A percentile compares a stretch with the other conserved stretches of the same genome.
These are phyloP conservation scores for Protodeltote pygarga DNA, from an alignment of 2,888 invertebrate species.

Conservation along the genomic window DNA sequence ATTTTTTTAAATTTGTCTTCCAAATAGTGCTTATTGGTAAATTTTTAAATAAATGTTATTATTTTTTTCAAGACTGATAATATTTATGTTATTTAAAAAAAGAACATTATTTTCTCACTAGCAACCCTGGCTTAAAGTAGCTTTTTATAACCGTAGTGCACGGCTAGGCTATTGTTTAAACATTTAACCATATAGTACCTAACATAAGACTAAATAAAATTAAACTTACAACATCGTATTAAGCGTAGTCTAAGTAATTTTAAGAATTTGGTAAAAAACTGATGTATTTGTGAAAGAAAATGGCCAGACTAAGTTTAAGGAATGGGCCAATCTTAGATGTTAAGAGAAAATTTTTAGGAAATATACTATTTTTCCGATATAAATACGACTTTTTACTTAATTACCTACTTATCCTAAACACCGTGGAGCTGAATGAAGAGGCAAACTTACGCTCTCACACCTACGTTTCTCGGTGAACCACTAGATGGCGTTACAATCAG, in stretches of 20 bases:
- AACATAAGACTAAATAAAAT: conserved; percentile 50
- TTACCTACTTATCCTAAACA: neutral
- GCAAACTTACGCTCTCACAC: no score
- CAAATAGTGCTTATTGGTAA: no score
- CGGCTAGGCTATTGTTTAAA: conserved; percentile 43
- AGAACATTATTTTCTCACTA: conserved; percentile 8
- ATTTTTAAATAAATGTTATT: neutral
- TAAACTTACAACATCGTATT: conserved; percentile 31
- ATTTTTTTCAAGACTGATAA: neutral
- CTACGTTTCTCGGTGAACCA: no score
- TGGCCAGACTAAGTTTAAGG: conserved; percentile 31
- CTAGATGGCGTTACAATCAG: no score
- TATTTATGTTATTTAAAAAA: neutral
- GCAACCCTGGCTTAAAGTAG: conserved; percentile 10
- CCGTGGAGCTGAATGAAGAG: neutral
- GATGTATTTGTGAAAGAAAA: conserved; percentile 41
- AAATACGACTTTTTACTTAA: conserved; percentile 29
- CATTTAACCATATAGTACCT: conserved; percentile 50
- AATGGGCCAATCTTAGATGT: conserved; percentile 41
- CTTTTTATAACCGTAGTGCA: conserved; percentile 46
- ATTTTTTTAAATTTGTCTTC: no score
- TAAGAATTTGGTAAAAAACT: conserved; percentile 48
- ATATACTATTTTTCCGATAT: conserved; percentile 48
- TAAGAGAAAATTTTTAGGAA: no score
- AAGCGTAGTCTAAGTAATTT: conserved; percentile 45